Percentiles rank a stretch among this genome's conserved stretches.
These are phyloP conservation scores for Amphipyra berbera DNA, from an alignment of 2,888 invertebrate genomes.

Conservation along the genomic window DNA sequence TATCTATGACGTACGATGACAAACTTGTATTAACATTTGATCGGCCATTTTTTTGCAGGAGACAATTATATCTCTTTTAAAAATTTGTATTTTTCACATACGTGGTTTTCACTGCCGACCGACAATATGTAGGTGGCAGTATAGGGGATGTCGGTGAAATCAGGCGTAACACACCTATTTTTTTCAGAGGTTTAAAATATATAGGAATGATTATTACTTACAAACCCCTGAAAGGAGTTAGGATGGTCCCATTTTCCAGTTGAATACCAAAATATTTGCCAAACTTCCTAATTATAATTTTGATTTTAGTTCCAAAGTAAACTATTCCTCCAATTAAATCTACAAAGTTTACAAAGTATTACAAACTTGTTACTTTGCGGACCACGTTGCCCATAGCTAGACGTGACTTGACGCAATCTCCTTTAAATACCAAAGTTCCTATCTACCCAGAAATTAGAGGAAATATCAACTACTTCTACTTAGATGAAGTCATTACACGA, in stretches of 20 bases:
- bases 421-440: conserved; percentile 46
- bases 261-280: conserved; percentile 1
- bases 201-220: too few relatives aligned
- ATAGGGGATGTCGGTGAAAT: too few relatives aligned
- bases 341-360: conserved; percentile 42
- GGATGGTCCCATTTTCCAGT: not conserved
- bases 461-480: conserved; percentile 24
- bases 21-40: too few relatives aligned
- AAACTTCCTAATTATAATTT: conserved; percentile 31
- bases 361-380: conserved; percentile 50
- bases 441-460: conserved; percentile 45
- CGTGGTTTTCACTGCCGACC: too few relatives aligned
- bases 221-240: too few relatives aligned
- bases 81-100: too few relatives aligned
- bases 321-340: conserved; percentile 43
- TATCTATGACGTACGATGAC: too few relatives aligned
- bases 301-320: conserved; percentile 31
- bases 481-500: conserved; percentile 50
- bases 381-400: conserved; percentile 35
- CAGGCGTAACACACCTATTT: too few relatives aligned
- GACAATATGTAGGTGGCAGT: too few relatives aligned
- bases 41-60: too few relatives aligned
- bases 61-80: too few relatives aligned
- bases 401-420: conserved; percentile 45
- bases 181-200: too few relatives aligned